phyloP scores from a whole-genome alignment of 1,140 invertebrate species.

The Pollicipes pollicipes region DNA sequence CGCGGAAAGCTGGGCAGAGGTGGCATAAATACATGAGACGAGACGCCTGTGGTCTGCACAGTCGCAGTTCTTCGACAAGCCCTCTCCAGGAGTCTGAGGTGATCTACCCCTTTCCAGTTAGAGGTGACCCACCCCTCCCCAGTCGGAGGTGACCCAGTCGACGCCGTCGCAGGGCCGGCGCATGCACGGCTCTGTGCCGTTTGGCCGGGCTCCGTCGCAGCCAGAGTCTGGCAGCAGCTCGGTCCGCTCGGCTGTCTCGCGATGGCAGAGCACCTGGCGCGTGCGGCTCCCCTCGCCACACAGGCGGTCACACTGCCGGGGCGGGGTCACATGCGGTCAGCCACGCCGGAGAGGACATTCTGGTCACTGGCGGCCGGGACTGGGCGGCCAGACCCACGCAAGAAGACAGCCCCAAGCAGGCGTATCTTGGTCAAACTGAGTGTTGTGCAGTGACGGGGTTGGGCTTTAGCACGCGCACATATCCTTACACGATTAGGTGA shows the following conservation, averaged over 20 bases:
- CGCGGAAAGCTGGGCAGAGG: too few relatives aligned
- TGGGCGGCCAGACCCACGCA: too few relatives aligned
- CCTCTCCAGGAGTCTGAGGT: too few relatives aligned
- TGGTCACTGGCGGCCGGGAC: neutral
- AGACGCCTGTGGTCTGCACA: too few relatives aligned
- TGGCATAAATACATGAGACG: too few relatives aligned
- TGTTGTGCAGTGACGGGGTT: neutral
- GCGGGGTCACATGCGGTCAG: too few relatives aligned
- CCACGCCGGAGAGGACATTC: too few relatives aligned
- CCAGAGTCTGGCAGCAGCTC: constrained; percentile 47
- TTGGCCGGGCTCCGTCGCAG: constrained; percentile 48
- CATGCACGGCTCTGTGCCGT: constrained; percentile 30
- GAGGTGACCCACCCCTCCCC: constrained; percentile 56
- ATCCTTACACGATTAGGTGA: too few relatives aligned
- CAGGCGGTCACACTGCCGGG: constrained; percentile 55
- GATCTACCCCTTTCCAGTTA: too few relatives aligned
- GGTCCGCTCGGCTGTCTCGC: constrained; percentile 47
- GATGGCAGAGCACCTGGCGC: constrained; percentile 51
- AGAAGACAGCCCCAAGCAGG: too few relatives aligned
- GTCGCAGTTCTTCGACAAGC: too few relatives aligned
- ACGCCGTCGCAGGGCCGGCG: constrained; percentile 57
- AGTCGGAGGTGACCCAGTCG: constrained; percentile 73
- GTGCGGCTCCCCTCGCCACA: constrained; percentile 66
- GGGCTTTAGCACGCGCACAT: neutral
- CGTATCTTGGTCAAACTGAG: too few relatives aligned